A percentile compares a stretch with the other conserved stretches of the same genome.
These are phyloP conservation scores for Paramuricea clavata DNA, from an alignment of 92 coral and sea anemone genomes.

Conservation along the genomic window DNA sequence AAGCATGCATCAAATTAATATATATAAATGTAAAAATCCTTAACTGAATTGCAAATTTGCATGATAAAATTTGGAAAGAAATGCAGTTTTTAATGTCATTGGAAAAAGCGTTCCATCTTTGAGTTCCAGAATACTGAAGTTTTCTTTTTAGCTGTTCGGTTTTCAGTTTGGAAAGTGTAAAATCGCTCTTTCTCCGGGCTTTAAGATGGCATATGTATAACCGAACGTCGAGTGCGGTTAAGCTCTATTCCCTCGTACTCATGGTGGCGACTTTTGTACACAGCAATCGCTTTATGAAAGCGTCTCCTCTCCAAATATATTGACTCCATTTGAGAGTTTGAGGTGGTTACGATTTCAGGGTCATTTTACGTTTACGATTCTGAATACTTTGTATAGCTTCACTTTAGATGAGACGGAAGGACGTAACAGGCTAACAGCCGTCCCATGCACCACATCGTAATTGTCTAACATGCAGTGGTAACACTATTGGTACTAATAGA, in stretches of 20 bases:
- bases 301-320: not conserved
- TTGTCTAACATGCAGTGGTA: conserved; percentile 20
- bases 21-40: too few species aligned
- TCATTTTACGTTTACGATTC: not conserved
- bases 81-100: not conserved
- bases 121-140: not conserved
- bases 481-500: too few species aligned
- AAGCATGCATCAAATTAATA: too few species aligned
- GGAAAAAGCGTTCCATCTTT: not conserved
- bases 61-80: not conserved
- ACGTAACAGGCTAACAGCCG: too few species aligned
- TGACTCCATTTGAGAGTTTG: not conserved
- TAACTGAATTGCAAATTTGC: too few species aligned
- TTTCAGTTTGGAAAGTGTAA: conserved; percentile 22
- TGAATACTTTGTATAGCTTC: conserved; percentile 34
- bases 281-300: conserved; percentile 33
- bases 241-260: conserved; percentile 12
- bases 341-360: not conserved
- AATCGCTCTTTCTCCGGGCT: conserved; percentile 23
- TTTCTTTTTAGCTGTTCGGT: conserved; percentile 33
- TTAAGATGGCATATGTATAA: not conserved
- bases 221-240: not conserved
- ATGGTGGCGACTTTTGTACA: conserved; percentile 24
- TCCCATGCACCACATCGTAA: conserved; percentile 10
- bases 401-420: not conserved